Conservation (phyloP, 2,888 invertebrate species). For the Rutpela maculata region DNA sequence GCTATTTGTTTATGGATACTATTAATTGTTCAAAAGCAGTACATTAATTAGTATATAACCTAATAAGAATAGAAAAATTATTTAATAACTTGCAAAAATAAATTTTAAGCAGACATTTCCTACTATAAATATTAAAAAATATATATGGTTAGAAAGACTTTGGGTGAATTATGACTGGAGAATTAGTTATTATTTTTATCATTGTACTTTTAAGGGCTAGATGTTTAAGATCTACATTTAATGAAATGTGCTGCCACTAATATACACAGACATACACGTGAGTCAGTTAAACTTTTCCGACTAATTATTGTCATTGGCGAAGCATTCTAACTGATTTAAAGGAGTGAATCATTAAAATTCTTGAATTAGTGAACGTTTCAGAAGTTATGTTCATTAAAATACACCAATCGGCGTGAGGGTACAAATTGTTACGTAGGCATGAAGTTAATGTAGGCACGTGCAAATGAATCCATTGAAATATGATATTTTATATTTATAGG, state of each 20-base stretch:
- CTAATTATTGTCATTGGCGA: not conserved
- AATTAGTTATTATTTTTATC: no score
- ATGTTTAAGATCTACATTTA: not conserved
- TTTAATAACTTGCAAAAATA: no score
- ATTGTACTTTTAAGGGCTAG: not conserved
- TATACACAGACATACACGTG: not conserved
- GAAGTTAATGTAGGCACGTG: not conserved
- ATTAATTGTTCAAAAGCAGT: no score
- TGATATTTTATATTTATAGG: not conserved
- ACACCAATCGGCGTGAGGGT: not conserved
- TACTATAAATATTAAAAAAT: no score
- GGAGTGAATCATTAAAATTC: not conserved
- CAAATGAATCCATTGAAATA: not conserved
- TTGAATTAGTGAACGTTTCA: not conserved
- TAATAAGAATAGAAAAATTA: no score
- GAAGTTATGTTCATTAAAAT: not conserved
- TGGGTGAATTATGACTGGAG: no score
- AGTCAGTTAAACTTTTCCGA: not conserved
- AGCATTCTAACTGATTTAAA: not conserved
- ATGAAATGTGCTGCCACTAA: not conserved
- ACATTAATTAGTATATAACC: no score
- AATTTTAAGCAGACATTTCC: no score
- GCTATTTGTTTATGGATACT: no score
- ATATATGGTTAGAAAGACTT: no score
- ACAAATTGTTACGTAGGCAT: not conserved